phyloP scores from a whole-genome alignment of 1,140 invertebrate genomes.

The Penaeus indicus region DNA sequence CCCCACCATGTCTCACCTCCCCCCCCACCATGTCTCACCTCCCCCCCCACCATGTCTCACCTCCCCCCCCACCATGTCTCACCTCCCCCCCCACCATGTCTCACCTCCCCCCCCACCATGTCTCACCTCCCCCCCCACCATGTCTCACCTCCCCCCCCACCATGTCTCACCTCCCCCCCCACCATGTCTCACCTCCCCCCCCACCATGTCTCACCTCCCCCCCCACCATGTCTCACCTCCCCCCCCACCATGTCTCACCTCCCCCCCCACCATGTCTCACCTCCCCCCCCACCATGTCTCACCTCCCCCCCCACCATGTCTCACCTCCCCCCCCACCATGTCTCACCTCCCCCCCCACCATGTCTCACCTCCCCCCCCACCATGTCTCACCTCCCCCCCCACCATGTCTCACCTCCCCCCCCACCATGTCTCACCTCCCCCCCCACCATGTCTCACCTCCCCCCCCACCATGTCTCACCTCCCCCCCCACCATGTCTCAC shows the following conservation, averaged over 20 bases:
- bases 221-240: constrained; percentile 77
- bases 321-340: constrained; percentile 79
- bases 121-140: constrained; percentile 80
- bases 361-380: constrained; percentile 80
- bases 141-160: constrained; percentile 80
- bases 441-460: constrained; percentile 77
- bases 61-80: constrained; percentile 77
- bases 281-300: constrained; percentile 77
- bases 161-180: constrained; percentile 80
- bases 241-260: constrained; percentile 78
- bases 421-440: constrained; percentile 80
- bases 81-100: constrained; percentile 79
- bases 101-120: constrained; percentile 79
- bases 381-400: constrained; percentile 80
- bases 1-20: constrained; percentile 77
- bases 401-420: constrained; percentile 80
- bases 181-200: constrained; percentile 80
- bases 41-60: constrained; percentile 78
- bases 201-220: constrained; percentile 80
- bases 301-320: constrained; percentile 79
- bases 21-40: constrained; percentile 78
- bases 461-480: constrained; percentile 78
- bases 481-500: constrained; percentile 78
- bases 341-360: constrained; percentile 80
- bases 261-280: constrained; percentile 78